Evolutionary conservation across 2,888 invertebrate genomes (phyloP), one percentile per base, ranked within the genome.

Genomic region (Furcula furcula): DNA sequence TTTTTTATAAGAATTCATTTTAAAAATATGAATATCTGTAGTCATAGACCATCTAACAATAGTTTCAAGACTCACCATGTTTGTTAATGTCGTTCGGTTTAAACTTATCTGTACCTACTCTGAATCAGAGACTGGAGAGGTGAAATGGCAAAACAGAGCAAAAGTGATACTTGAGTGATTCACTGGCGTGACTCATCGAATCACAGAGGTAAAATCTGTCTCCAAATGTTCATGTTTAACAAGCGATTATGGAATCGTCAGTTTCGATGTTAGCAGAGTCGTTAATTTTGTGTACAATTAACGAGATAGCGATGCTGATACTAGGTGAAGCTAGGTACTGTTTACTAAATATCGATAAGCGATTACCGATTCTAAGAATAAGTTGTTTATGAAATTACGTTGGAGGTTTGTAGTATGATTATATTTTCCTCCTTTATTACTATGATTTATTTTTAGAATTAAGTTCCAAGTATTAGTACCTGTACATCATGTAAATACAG

Each of bases 221-320:
- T 53, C 27, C 34, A 36, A 21, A 34, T 22, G 33, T 23, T 29
- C 40, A 41, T 65, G 55, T 70, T 71, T 70, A 66, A 57, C 60
- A 53, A 65, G 55, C 55, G 59, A 72, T 76, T 67, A 66, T 61
- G 44, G 46, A 61, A 63, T 57, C 38, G 58, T 46, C 40, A 47
- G 27, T 37, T 12, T 11, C n/a, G 18, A 26, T 35, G 38, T 40
- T 70, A 58, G 55, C 51, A 52, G 46, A 54, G 42, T 54, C 46
- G 59, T 65, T 65, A 57, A 69, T 65, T 65, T 67, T 54, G 57
- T 64, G 50, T 55, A 27, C 40, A 37, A 49, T 58, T 81, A 83
- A 82, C 73, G 80, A 75, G 57, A 72, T 79, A 81, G 70, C 46
- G 59, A 41, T 54, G 36, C 45, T 45, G 45, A 21, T 25, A 30